These are phyloP conservation scores for Syrphus vitripennis DNA, from an alignment of 2,888 invertebrate species.

Conservation along the genomic window DNA sequence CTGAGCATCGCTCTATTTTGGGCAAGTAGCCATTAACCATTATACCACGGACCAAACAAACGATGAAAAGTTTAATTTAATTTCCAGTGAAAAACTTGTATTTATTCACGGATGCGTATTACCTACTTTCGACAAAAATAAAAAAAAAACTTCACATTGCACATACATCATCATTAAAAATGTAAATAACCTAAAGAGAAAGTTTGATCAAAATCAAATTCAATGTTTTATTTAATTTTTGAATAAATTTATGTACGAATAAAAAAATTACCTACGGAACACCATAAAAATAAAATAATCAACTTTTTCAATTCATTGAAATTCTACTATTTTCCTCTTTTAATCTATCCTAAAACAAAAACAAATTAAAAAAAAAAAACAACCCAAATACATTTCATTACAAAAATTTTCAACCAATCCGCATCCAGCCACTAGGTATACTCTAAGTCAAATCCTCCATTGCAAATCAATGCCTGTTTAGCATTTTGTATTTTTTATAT, in stretches of 20 bases:
- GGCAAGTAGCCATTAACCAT: no score
- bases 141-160: no score
- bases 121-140: no score
- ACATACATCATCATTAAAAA: no score
- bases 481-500: constrained; percentile 48
- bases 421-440: not conserved
- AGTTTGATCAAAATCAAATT: not conserved
- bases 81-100: no score
- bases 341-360: not conserved
- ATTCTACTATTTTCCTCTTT: not conserved
- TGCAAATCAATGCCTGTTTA: constrained; percentile 59
- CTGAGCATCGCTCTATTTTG: no score
- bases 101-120: no score
- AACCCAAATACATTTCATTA: constrained; percentile 39
- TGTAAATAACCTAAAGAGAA: no score
- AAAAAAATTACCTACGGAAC: not conserved
- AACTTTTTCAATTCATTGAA: not conserved
- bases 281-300: not conserved
- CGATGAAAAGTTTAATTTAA: no score
- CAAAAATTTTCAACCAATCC: constrained; percentile 39
- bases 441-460: constrained; percentile 56
- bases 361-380: not conserved
- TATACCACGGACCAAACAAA: no score
- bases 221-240: not conserved
- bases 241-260: not conserved